Evolutionary conservation across 1,140 invertebrate genomes (phyloP).

Genomic region (Rhagoletis pomonella): DNA sequence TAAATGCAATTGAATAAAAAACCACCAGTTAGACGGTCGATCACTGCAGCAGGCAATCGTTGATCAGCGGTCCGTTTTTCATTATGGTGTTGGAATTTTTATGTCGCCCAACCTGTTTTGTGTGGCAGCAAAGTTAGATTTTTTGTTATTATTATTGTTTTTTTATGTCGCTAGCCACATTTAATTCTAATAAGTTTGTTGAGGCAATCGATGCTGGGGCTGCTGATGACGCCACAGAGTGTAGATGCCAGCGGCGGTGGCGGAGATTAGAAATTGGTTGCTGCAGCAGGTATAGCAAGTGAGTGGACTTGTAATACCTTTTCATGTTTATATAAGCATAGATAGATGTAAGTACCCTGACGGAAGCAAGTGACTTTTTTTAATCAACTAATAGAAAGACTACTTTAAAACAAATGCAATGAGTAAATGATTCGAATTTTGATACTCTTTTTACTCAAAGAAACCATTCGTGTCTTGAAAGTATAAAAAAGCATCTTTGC

Average conservation of each 20-base stretch:
- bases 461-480: no score
- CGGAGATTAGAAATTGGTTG: background rate
- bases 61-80: background rate
- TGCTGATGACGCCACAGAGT: background rate
- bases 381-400: no score
- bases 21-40: slow-evolving; percentile 15
- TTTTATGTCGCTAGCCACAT: background rate
- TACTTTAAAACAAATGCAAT: no score
- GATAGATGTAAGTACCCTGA: background rate
- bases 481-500: no score
- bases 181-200: slow-evolving; percentile 37
- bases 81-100: slow-evolving; percentile 52
- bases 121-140: background rate
- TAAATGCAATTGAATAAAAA: slow-evolving; percentile 45
- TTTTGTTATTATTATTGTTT: background rate
- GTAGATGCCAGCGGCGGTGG: background rate
- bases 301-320: background rate
- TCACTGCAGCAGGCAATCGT: slow-evolving; percentile 1
- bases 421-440: no score
- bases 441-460: no score
- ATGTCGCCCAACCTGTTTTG: slow-evolving; percentile 43
- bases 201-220: background rate
- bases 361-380: no score
- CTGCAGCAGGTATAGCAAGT: background rate
- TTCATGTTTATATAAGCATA: background rate